A percentile compares a stretch with the other conserved stretches of the same genome.
Evolutionary conservation across 2,888 invertebrate species (phyloP).

Genomic region (Griposia aprilina): DNA sequence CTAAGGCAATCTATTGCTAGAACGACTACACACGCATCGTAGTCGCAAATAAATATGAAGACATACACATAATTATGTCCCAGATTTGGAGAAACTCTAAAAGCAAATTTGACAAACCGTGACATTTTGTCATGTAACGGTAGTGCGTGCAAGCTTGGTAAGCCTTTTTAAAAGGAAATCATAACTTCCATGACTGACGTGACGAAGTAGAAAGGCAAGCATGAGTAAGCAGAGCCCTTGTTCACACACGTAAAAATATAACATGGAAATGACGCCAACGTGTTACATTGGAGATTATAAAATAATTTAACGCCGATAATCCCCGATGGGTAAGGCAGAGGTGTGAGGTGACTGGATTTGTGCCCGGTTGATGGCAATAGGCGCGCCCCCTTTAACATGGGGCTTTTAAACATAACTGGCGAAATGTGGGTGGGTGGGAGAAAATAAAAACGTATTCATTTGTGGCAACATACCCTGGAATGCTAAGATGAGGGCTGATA

Average conservation of each 20-base stretch:
- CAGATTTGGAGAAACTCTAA: slow-evolving; percentile 37
- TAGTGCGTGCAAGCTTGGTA: background rate
- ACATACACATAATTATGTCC: background rate
- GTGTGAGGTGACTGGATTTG: too few species aligned
- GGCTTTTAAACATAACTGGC: too few species aligned
- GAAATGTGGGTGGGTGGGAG: too few species aligned
- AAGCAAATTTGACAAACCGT: slow-evolving; percentile 22
- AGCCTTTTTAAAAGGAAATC: slow-evolving; percentile 20
- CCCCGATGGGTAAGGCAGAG: too few species aligned
- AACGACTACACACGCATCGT: background rate
- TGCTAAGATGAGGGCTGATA: background rate
- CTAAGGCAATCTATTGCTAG: background rate
- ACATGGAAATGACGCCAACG: too few species aligned
- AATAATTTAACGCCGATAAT: too few species aligned
- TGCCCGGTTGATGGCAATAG: too few species aligned
- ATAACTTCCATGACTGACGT: slow-evolving; percentile 5
- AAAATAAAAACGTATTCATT: too few species aligned
- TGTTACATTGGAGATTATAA: too few species aligned
- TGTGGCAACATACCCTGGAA: background rate
- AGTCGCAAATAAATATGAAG: slow-evolving; percentile 7
- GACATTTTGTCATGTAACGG: slow-evolving; percentile 11
- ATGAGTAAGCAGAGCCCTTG: background rate
- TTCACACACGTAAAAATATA: background rate
- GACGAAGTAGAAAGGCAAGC: slow-evolving; percentile 6
- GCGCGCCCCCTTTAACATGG: too few species aligned